A percentile compares a stretch with the other conserved stretches of the same genome.
Conservation (phyloP, 2,888 invertebrate species). For the Nomada flava region DNA sequence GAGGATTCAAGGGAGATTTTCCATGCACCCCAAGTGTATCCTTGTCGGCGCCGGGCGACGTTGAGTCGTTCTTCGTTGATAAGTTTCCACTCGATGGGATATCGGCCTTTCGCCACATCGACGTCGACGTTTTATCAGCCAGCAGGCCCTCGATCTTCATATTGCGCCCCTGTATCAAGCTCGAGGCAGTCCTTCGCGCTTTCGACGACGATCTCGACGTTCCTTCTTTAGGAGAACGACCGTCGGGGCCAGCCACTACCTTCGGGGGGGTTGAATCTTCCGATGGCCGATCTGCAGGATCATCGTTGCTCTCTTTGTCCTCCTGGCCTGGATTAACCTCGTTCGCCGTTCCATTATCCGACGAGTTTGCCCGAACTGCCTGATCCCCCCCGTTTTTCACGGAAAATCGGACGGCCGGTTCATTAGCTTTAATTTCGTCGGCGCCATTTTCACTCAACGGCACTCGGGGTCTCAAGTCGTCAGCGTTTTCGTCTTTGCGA, state of each 20-base stretch:
- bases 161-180: background rate
- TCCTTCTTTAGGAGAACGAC: constrained; percentile 9
- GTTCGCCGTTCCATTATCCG: constrained; percentile 17
- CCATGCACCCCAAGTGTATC: background rate
- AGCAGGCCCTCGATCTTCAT: too few species aligned
- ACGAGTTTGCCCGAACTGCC: background rate
- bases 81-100: background rate
- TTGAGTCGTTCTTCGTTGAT: constrained; percentile 5
- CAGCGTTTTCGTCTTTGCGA: background rate
- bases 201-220: constrained; percentile 39
- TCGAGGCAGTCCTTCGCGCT: background rate
- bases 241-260: background rate
- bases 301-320: background rate
- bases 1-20: background rate
- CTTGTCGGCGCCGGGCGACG: too few species aligned
- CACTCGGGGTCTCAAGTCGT: background rate
- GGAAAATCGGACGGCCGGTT: constrained; percentile 9
- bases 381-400: background rate
- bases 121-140: background rate
- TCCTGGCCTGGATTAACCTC: constrained; percentile 13
- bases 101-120: background rate
- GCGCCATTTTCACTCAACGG: constrained; percentile 14
- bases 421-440: constrained; percentile 25
- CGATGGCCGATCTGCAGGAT: background rate
- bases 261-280: background rate